phyloP scores from a whole-genome alignment of 2,113 vertebrate species.

The Neotoma lepida region DNA sequence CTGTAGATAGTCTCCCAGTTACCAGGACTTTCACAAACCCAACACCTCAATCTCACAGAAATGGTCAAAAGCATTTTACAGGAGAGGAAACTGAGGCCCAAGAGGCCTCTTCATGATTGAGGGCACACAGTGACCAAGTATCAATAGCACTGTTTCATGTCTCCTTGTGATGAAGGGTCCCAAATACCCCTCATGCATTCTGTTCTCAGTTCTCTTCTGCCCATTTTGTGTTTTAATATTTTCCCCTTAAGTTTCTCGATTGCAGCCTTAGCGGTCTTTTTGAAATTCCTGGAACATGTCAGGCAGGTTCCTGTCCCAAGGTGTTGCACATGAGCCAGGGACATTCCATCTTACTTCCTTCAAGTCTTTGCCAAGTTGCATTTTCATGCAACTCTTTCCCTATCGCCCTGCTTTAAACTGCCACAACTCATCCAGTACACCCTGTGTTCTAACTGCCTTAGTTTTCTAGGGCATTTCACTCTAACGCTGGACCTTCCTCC shows the following conservation, averaged over 20 bases:
- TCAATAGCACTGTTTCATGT: no score
- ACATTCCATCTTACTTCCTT: neutral
- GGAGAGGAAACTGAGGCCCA: neutral
- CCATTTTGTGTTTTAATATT: neutral
- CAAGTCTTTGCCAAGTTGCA: neutral
- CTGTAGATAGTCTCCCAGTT: accelerated
- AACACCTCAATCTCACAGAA: neutral
- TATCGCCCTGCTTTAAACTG: neutral
- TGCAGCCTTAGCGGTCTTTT: neutral
- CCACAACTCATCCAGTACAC: accelerated
- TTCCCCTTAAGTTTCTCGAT: accelerated
- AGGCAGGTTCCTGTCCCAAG: neutral
- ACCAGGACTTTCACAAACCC: neutral
- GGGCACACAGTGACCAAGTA: neutral
- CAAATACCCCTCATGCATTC: neutral
- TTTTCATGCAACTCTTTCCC: neutral
- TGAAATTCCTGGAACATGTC: neutral
- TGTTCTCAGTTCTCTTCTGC: neutral
- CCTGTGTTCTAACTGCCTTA: no score
- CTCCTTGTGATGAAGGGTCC: no score
- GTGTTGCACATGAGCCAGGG: neutral
- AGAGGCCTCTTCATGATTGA: neutral
- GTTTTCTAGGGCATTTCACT: neutral
- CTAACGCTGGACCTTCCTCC: neutral
- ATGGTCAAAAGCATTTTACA: neutral